Evolutionary conservation across 1,140 invertebrate species (phyloP).

Genomic region (Ceratosolen fusciceps): DNA sequence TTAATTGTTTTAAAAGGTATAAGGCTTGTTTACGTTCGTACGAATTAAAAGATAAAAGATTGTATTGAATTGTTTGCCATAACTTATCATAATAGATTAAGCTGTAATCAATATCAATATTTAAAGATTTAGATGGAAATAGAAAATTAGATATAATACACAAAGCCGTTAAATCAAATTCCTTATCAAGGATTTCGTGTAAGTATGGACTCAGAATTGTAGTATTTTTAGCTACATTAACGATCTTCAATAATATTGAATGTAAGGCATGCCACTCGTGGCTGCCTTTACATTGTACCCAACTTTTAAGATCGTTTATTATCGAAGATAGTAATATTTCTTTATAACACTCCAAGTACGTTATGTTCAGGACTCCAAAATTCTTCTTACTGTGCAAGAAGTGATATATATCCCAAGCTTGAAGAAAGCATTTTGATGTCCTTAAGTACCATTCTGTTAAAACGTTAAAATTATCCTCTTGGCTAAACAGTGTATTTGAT

Average conservation of each 20-base stretch:
- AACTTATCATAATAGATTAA: slow-evolving; percentile 51
- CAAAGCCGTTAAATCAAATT: slow-evolving; percentile 46
- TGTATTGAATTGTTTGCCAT: slow-evolving; percentile 54
- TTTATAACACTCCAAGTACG: slow-evolving; percentile 34
- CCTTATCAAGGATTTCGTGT: slow-evolving; percentile 38
- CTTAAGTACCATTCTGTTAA: slow-evolving; percentile 52
- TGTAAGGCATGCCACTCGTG: slow-evolving; percentile 53
- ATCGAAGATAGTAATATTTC: slow-evolving; percentile 45
- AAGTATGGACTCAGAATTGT: slow-evolving; percentile 37
- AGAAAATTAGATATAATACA: slow-evolving; percentile 53
- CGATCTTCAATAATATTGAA: slow-evolving; percentile 55
- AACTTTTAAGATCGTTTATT: slow-evolving; percentile 50
- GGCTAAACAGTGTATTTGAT: neutral
- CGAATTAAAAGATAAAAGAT: slow-evolving; percentile 51
- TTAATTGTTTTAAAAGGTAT: slow-evolving; percentile 61
- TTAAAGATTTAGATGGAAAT: slow-evolving; percentile 44
- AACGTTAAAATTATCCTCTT: neutral
- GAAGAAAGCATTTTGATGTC: slow-evolving; percentile 54
- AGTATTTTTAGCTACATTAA: slow-evolving; percentile 43
- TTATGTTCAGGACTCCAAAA: slow-evolving; percentile 6
- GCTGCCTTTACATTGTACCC: slow-evolving; percentile 50
- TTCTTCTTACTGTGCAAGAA: slow-evolving; percentile 32
- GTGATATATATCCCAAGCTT: slow-evolving; percentile 38
- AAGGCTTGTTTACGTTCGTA: slow-evolving; percentile 63
- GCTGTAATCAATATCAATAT: slow-evolving; percentile 33